Percentiles rank a stretch among this genome's conserved stretches.
These are phyloP conservation scores for Microplitis manilae DNA, from an alignment of 2,888 invertebrate species.

Conservation along the genomic window DNA sequence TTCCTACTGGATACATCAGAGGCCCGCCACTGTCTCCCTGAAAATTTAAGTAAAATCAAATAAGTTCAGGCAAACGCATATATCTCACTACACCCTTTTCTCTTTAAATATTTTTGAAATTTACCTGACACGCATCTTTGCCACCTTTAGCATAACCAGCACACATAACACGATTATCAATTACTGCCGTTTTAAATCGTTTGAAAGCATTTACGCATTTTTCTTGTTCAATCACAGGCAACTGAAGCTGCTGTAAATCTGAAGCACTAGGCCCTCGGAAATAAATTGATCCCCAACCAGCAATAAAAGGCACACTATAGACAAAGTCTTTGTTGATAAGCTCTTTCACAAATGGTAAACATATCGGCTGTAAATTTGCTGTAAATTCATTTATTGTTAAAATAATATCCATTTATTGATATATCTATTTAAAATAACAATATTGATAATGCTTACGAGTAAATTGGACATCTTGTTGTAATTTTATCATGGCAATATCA, in stretches of 20 bases:
- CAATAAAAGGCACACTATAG: constrained; percentile 79
- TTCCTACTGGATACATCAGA: constrained; percentile 76
- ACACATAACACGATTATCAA: constrained; percentile 80
- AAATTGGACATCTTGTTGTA: constrained; percentile 75
- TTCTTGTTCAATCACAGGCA: constrained; percentile 79
- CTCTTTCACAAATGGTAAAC: constrained; percentile 78
- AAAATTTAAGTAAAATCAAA: constrained; percentile 32
- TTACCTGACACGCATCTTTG: constrained; percentile 82
- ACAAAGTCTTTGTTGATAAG: constrained; percentile 75
- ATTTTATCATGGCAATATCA: constrained; percentile 84
- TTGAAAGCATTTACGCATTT: constrained; percentile 77
- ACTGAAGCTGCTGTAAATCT: constrained; percentile 78
- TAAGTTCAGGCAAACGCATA: too few relatives aligned
- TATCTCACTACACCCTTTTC: too few relatives aligned
- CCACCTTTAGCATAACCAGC: constrained; percentile 79
- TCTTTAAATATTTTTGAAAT: constrained; percentile 13
- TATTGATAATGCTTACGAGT: constrained; percentile 71
- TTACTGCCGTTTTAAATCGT: constrained; percentile 73
- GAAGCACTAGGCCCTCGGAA: constrained; percentile 81
- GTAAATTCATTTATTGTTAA: background rate
- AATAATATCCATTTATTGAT: background rate
- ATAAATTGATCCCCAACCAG: constrained; percentile 86
- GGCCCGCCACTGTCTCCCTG: constrained; percentile 87
- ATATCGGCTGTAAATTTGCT: constrained; percentile 77
- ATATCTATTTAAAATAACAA: background rate